Percentiles rank a stretch among this genome's conserved stretches.
Conservation (phyloP, 2,797 vertebrate genomes). For the Pogoniulus pusillus region DNA sequence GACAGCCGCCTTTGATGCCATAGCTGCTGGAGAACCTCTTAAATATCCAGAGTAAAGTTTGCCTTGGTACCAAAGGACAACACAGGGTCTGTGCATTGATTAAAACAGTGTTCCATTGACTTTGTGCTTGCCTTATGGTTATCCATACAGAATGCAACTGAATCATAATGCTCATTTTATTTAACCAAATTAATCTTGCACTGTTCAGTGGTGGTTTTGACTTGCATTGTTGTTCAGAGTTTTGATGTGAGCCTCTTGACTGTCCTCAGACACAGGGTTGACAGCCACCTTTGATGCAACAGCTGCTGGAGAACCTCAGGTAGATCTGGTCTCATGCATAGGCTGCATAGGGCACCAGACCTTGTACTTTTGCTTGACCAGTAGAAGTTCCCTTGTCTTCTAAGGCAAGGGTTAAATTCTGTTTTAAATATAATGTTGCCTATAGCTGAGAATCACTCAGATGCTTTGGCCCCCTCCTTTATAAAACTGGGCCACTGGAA, state of each 20-base stretch:
- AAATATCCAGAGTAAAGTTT: neutral
- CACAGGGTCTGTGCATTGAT: neutral
- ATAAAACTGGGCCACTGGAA: too few relatives aligned
- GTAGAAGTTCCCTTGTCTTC: too few relatives aligned
- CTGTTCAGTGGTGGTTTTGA: neutral
- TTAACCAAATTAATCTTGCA: neutral
- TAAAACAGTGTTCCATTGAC: neutral
- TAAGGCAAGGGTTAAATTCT: neutral
- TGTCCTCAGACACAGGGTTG: neutral
- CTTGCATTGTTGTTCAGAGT: neutral
- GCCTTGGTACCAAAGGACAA: neutral
- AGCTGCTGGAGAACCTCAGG: too few relatives aligned
- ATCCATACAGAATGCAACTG: neutral
- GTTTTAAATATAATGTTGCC: too few relatives aligned
- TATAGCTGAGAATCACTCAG: too few relatives aligned
- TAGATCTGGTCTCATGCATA: too few relatives aligned
- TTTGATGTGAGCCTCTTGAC: neutral
- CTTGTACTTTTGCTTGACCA: too few relatives aligned
- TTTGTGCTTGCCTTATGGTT: neutral
- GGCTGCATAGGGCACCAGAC: too few relatives aligned
- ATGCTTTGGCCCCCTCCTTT: too few relatives aligned
- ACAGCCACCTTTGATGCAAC: too few relatives aligned
- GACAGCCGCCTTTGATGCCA: too few relatives aligned
- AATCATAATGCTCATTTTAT: neutral
- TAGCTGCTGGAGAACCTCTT: too few relatives aligned